Conservation (phyloP, 2,113 vertebrate species). For the Monopterus albus region DNA sequence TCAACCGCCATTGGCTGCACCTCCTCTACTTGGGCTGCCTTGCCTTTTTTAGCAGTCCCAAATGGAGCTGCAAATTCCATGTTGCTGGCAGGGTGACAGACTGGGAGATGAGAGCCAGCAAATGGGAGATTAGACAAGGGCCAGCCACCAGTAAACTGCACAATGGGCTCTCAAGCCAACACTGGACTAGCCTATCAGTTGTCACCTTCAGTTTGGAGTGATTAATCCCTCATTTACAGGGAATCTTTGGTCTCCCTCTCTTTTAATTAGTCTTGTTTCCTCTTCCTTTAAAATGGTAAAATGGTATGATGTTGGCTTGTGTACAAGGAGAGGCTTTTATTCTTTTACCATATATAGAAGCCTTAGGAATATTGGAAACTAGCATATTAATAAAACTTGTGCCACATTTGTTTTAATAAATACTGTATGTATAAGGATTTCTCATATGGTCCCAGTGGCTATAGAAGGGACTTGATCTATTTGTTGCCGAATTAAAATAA, state of each 20-base stretch:
- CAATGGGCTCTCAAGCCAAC: constrained; percentile 60
- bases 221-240: constrained; percentile 53
- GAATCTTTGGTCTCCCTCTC: constrained; percentile 52
- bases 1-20: constrained; percentile 86
- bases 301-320: constrained; percentile 20
- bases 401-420: no score
- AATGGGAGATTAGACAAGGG: constrained; percentile 83
- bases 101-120: constrained; percentile 86
- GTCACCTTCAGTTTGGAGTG: constrained; percentile 69
- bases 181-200: constrained; percentile 62
- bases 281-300: neutral
- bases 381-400: no score
- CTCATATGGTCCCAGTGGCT: neutral
- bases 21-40: constrained; percentile 91
- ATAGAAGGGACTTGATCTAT: neutral
- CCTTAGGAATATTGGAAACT: no score
- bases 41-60: constrained; percentile 93
- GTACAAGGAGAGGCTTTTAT: constrained; percentile 23
- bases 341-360: constrained; percentile 40
- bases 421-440: neutral
- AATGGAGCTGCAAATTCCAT: constrained; percentile 88
- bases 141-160: constrained; percentile 66
- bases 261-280: constrained; percentile 50
- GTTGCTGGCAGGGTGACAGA: constrained; percentile 88
- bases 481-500: constrained; percentile 5